Percentiles rank a stretch among this genome's conserved stretches.
These are phyloP conservation scores for Neria commutata DNA, from an alignment of 2,888 invertebrate species.

Conservation along the genomic window DNA sequence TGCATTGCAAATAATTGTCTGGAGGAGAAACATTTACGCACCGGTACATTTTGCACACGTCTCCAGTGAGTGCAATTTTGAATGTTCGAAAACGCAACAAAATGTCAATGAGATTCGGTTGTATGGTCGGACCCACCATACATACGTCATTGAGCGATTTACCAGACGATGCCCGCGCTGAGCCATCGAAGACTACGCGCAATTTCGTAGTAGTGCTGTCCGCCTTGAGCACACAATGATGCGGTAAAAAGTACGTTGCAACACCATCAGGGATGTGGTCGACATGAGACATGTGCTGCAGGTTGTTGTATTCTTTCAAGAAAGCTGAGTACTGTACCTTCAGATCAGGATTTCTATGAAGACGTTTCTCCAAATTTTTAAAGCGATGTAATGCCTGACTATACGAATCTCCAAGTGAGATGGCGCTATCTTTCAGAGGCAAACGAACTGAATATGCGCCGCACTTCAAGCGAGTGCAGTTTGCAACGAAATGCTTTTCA, in stretches of 20 bases:
- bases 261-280: background rate
- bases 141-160: background rate
- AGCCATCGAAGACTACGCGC: slow-evolving; percentile 15
- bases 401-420: slow-evolving; percentile 17
- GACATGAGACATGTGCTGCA: slow-evolving; percentile 1
- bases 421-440: background rate
- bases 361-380: background rate
- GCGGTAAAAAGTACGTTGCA: slow-evolving; percentile 2
- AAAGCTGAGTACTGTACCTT: slow-evolving; percentile 1
- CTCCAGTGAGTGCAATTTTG: background rate
- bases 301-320: slow-evolving; percentile 2
- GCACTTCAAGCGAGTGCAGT: slow-evolving; percentile 4
- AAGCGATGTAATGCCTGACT: slow-evolving; percentile 1
- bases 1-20: slow-evolving; percentile 9
- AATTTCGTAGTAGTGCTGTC: slow-evolving; percentile 14
- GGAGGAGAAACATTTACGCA: slow-evolving; percentile 4
- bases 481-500: slow-evolving; percentile 22
- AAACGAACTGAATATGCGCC: slow-evolving; percentile 20
- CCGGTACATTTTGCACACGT: slow-evolving; percentile 13
- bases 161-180: background rate
- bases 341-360: background rate
- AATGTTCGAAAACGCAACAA: slow-evolving; percentile 4
- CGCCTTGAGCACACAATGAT: slow-evolving; percentile 11
- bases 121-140: background rate
- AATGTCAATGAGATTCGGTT: background rate